Percentiles rank a stretch among this genome's conserved stretches.
These are phyloP conservation scores for Diachasmimorpha longicaudata DNA, from an alignment of 1,140 invertebrate genomes.

Conservation along the genomic window DNA sequence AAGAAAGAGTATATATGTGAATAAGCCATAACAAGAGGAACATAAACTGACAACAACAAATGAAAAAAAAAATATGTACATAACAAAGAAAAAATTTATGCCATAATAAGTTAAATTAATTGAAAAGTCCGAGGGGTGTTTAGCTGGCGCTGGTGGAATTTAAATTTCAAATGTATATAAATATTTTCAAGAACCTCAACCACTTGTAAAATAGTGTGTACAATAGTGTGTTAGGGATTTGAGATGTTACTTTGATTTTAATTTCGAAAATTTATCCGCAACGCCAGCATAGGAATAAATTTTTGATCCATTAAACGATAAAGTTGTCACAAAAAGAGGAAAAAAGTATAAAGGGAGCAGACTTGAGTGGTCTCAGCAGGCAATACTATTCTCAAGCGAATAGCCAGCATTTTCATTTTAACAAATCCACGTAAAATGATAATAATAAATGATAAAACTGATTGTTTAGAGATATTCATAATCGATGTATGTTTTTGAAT, in stretches of 20 bases:
- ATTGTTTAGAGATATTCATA: neutral
- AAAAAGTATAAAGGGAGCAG: neutral
- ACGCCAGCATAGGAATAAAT: neutral
- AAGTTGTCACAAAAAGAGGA: too few species aligned
- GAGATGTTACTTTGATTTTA: neutral
- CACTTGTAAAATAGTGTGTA: constrained; percentile 1
- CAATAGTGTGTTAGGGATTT: neutral
- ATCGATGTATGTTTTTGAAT: neutral
- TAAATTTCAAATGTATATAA: neutral
- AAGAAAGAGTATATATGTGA: neutral
- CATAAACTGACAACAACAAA: neutral
- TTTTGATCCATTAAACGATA: neutral
- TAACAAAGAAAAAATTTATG: constrained; percentile 4
- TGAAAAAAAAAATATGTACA: neutral
- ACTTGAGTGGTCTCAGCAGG: neutral
- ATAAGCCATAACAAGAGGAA: neutral
- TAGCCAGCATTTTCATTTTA: neutral
- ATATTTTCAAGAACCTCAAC: neutral
- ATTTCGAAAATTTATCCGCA: neutral
- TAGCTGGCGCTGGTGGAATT: neutral
- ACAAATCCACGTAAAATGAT: neutral
- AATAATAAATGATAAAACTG: neutral
- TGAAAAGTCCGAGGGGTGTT: neutral
- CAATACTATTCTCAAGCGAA: neutral
- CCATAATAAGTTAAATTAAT: constrained; percentile 4